Evolutionary conservation across 2,797 vertebrate genomes (phyloP), one percentile per base, ranked within the genome.

Genomic region (Avahi laniger): DNA sequence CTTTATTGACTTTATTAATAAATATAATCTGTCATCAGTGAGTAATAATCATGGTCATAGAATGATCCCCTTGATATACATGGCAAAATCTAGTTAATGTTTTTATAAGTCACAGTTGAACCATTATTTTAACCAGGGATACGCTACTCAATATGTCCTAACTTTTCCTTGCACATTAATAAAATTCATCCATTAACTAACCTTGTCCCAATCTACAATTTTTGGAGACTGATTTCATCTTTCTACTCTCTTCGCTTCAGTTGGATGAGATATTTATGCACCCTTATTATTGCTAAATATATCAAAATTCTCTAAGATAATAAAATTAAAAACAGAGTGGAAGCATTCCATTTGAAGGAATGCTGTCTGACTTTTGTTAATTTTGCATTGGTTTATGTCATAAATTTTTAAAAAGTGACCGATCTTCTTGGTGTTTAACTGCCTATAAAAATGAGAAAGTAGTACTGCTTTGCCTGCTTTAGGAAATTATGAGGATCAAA

Each of bases 1-100:
- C 20, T 91, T 89, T 93, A 92, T 93, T 85, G 17, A 1, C 17
- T 93, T 90, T 93, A 92, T 93, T 85, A 93, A 94, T 61, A 94
- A 94, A 92, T 73, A 92, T 50, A 80, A 89, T 83, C 24, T 93
- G 35, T 81, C 65, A 69, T 61, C 79, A 81, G 52, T 33, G 20
- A 70, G 61, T 50, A 93, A 87, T 95, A 50, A 69, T 70, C 41
- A 57, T 67, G 24, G 46, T 57, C 41, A 67, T 54, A 67, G 33
- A 92, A 85, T 69, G 95, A 91, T 91, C 4, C 57, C n/a, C 52
- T 85, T 72, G 89, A 73, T 38, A 50, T 33, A 81, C 33, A 41
- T 73, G 35, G 20, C 61, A 95, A 93, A 94, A 78, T 79, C 35
- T 41, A 92, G 67, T 35, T 73, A 54, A 84, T 81, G 3, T 75